Percentiles rank a stretch among this genome's conserved stretches.
phyloP scores from a whole-genome alignment of 2,797 vertebrate genomes.

The Anas georgica region DNA sequence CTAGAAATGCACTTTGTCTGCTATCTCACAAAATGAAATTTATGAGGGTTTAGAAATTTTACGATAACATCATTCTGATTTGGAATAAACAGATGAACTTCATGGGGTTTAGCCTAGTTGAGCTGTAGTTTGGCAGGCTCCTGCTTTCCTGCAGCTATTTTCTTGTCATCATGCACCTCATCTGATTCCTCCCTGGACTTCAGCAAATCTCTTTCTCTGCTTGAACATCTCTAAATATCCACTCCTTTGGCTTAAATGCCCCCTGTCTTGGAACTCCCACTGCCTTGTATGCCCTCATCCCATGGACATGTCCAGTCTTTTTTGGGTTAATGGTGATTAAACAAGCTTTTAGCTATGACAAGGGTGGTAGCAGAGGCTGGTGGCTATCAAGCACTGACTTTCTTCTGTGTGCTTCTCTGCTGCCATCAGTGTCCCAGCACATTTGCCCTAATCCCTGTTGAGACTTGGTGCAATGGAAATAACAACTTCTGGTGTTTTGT shows the following conservation, averaged over 20 bases:
- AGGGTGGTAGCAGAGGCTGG: neutral
- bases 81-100: neutral
- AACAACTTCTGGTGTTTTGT: neutral
- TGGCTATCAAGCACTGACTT: neutral
- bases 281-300: neutral
- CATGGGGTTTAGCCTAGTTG: neutral
- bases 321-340: neutral
- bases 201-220: neutral
- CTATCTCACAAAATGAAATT: neutral
- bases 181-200: neutral
- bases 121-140: neutral
- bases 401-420: neutral
- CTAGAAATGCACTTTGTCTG: neutral
- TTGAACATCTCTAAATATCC: neutral
- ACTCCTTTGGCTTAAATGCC: neutral
- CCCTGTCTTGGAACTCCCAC: rapidly evolving
- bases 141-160: neutral
- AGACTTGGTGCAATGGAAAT: neutral
- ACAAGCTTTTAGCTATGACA: neutral
- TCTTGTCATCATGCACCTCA: neutral
- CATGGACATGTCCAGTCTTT: rapidly evolving
- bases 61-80: neutral
- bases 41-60: neutral
- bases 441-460: rapidly evolving
- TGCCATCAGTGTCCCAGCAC: neutral